Evolutionary conservation across 2,797 vertebrate genomes (phyloP).

Genomic region (Cottoperca gobio): DNA sequence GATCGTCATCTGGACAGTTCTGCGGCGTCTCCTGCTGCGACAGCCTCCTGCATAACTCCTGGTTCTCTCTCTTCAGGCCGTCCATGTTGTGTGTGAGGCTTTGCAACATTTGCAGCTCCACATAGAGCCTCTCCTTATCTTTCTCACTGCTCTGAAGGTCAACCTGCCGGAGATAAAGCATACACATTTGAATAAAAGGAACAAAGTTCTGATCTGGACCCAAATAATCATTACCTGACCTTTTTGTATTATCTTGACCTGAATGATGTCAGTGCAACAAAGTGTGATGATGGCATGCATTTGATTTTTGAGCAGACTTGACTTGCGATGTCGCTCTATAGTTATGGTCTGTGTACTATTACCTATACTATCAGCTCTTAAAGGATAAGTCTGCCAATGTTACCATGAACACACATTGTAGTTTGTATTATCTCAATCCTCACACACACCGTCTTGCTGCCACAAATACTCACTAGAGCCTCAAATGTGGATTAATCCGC

Average conservation of each 20-base stretch:
- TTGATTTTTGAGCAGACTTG: not conserved
- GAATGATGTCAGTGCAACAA: not conserved
- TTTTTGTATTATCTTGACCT: not conserved
- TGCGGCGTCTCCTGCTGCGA: slow-evolving; percentile 40
- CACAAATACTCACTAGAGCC: not conserved
- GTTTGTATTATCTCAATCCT: no score
- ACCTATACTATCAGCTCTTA: no score
- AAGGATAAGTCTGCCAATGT: no score
- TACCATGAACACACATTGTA: no score
- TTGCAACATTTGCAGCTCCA: slow-evolving; percentile 65
- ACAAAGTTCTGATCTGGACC: not conserved
- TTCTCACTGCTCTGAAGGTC: slow-evolving; percentile 80
- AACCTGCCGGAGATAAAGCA: slow-evolving; percentile 65
- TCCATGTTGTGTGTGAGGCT: slow-evolving; percentile 38
- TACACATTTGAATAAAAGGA: not conserved
- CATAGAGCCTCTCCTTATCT: slow-evolving; percentile 69
- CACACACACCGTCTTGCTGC: not conserved
- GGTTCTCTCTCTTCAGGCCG: slow-evolving; percentile 66
- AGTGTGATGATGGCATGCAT: not conserved
- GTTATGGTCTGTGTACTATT: no score
- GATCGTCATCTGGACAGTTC: slow-evolving; percentile 31
- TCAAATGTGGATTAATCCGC: not conserved
- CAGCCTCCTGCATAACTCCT: slow-evolving; percentile 53
- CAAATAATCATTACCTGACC: not conserved
- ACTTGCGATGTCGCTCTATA: no score